phyloP scores from a whole-genome alignment of 2,888 invertebrate species.

The Eilema depressum region DNA sequence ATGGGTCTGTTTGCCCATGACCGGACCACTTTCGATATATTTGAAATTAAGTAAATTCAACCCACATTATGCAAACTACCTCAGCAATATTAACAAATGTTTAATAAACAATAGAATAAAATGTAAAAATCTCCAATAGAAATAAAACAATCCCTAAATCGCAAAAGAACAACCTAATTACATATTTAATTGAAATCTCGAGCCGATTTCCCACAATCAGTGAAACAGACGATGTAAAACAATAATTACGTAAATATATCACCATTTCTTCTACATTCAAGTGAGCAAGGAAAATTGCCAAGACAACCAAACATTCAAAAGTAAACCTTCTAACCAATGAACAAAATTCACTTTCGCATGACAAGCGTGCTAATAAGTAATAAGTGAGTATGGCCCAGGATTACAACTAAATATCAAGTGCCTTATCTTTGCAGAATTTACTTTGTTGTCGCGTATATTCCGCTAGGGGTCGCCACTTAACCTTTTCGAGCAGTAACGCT shows the following conservation, averaged over 20 bases:
- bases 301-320: constrained; percentile 10
- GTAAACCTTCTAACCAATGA: constrained; percentile 1
- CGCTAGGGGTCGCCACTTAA: constrained; percentile 38
- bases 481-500: constrained; percentile 43
- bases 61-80: too few relatives aligned
- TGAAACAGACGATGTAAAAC: constrained; percentile 15
- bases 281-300: constrained; percentile 23
- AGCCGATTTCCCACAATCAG: not conserved
- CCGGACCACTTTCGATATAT: too few relatives aligned
- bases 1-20: too few relatives aligned
- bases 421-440: constrained; percentile 51
- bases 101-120: too few relatives aligned
- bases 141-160: not conserved
- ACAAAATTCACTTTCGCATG: constrained; percentile 20
- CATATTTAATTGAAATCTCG: constrained; percentile 1
- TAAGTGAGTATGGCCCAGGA: constrained; percentile 41
- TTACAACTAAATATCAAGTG: constrained; percentile 53
- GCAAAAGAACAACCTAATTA: constrained; percentile 2
- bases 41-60: too few relatives aligned
- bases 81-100: too few relatives aligned
- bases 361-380: constrained; percentile 37
- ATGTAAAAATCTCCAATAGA: too few relatives aligned
- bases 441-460: constrained; percentile 49
- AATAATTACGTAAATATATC: constrained; percentile 28
- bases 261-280: constrained; percentile 30